Base-by-base conservation (phyloP, 2,888 invertebrate species). In the Zeuzera pyrina region DNA sequence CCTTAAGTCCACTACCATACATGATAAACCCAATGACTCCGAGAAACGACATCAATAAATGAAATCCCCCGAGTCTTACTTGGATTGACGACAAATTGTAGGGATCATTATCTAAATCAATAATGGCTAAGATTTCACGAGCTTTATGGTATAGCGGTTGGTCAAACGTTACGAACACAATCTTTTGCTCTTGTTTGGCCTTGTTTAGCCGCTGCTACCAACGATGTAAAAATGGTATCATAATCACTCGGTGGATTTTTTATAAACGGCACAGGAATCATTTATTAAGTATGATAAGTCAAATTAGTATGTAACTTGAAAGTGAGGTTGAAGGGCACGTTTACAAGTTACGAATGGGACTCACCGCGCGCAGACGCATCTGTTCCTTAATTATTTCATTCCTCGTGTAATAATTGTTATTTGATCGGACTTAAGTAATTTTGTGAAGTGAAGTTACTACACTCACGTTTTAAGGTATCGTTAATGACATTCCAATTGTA, bases 51-150 rank as follows among this genome's bases (percentile, higher is more conserved):
- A 62, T 57, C 7, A 58, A 15, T 15, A 47, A 23, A 36, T 62
- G 58, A 42, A 61, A 63, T 14, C 54, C 52, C 7, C 57, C 58
- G 25, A 61, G 42, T 36, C 55, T 42, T 29, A 54, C 45, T 29
- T 45, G 35, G 12, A 52, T 30, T 11, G 35, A 33, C 7, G 33
- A 22, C 23, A 33, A 33, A 33, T 33, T 33, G 29, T 23, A 34
- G n/a, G 39, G 35, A 23, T 43, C 45, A 43, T 46, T 41, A 15
- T 38, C 33, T 29, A 34, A 28, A 39, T 51, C 47, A 30, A 42
- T 36, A 30, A 30, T 42, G 21, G 46, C 43, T 24, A 50, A 33
- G 28, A 56, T 50, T 42, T 48, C 47, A 36, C 43, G 36, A 30
- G 53, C 48, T 46, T 57, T 56, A 15, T 38, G 35, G 33, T 47